Conservation (phyloP, 2,888 invertebrate species). For the Macrosiphum euphorbiae region DNA sequence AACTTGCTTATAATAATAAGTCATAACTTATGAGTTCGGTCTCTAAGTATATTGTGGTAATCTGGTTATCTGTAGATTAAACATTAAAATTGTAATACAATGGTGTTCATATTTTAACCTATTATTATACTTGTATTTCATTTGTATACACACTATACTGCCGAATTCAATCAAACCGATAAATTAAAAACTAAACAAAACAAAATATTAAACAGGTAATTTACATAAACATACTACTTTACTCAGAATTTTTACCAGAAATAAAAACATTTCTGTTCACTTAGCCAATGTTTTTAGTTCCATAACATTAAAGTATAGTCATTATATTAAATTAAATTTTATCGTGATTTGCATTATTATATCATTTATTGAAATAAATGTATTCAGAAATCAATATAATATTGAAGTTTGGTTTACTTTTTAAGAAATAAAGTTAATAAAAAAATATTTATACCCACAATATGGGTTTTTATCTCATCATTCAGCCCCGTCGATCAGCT, state of each 20-base stretch:
- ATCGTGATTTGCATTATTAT: not conserved
- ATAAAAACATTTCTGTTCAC: not conserved
- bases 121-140: not conserved
- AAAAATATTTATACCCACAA: not conserved
- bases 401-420: conserved; percentile 7
- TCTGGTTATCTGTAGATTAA: not conserved
- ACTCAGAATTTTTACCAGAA: not conserved
- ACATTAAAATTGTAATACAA: not conserved
- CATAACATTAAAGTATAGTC: not conserved
- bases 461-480: conserved; percentile 30
- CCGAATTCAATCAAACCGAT: not conserved
- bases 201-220: not conserved
- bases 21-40: no score
- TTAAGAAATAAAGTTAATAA: conserved; percentile 13
- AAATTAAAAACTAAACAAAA: not conserved
- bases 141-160: not conserved
- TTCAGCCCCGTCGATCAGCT: conserved; percentile 43
- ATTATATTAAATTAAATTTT: not conserved
- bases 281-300: not conserved
- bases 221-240: not conserved
- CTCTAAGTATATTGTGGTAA: not conserved
- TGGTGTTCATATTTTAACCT: not conserved
- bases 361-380: not conserved
- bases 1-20: not conserved
- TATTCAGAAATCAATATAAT: not conserved